These are phyloP conservation scores for Corythornis madagascariensis DNA, from an alignment of 2,113 vertebrate genomes.

Conservation along the genomic window DNA sequence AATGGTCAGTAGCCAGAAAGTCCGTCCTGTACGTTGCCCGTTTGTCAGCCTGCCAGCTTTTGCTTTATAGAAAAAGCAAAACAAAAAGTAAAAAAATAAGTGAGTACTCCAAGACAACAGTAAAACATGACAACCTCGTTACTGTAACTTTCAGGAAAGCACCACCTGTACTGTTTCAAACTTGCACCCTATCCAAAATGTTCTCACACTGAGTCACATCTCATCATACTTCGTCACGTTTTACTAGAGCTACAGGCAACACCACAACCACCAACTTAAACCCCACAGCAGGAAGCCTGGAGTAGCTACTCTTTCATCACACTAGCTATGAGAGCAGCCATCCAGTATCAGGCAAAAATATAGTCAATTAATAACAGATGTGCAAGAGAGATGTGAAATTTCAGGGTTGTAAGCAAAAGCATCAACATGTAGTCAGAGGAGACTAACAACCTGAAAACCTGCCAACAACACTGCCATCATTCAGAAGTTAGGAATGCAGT, in stretches of 20 bases:
- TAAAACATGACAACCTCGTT: neutral
- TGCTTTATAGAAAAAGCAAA: constrained; percentile 67
- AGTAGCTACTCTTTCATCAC: neutral
- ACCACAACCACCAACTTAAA: neutral
- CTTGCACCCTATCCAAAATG: neutral
- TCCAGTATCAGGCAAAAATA: neutral
- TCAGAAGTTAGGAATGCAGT: constrained; percentile 50
- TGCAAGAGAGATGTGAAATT: neutral
- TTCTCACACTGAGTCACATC: neutral
- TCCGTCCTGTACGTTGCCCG: constrained; percentile 96
- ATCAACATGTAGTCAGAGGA: neutral
- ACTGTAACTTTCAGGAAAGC: neutral
- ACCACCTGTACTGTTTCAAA: neutral
- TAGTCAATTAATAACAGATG: neutral
- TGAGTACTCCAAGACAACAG: neutral
- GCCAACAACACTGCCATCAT: constrained; percentile 32
- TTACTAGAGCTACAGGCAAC: neutral
- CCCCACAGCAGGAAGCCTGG: neutral
- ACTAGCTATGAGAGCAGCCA: neutral
- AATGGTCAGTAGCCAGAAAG: constrained; percentile 99
- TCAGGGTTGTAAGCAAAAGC: neutral
- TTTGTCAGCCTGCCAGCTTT: constrained; percentile 99
- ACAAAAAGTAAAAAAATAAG: neutral
- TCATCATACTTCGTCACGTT: neutral
- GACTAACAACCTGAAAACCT: constrained; percentile 42